A percentile compares a stretch with the other conserved stretches of the same genome.
phyloP scores from a whole-genome alignment of 2,113 vertebrate genomes.

The Ivindomyrus marchei region DNA sequence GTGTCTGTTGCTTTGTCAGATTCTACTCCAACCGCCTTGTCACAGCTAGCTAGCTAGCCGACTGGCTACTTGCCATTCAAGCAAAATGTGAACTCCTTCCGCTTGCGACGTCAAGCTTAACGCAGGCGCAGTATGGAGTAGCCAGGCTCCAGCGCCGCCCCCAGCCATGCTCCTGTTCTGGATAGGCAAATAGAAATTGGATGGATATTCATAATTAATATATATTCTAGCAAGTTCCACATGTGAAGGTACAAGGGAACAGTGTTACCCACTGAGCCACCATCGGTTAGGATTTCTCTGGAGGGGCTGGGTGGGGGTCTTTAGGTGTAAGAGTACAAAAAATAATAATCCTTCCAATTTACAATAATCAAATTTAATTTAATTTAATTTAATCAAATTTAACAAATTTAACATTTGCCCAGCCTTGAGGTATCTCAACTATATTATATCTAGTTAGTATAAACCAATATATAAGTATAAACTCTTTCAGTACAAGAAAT shows the following conservation, averaged over 20 bases:
- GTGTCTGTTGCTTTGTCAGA: conserved; percentile 1
- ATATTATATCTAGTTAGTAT: not conserved
- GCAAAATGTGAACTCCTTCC: not conserved
- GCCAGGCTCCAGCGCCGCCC: not conserved
- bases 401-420: not conserved
- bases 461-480: not conserved
- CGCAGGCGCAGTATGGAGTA: not conserved
- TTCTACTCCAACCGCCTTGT: not conserved
- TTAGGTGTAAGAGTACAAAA: not conserved
- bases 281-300: not conserved
- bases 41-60: conserved; percentile 5
- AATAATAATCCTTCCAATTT: not conserved
- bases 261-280: not conserved
- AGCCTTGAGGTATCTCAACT: not conserved
- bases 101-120: not conserved
- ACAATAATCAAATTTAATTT: not conserved
- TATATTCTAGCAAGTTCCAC: not conserved
- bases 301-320: not conserved
- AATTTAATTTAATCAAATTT: too few relatives aligned
- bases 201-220: not conserved
- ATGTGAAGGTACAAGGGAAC: not conserved
- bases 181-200: not conserved
- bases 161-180: not conserved
- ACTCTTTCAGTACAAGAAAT: not conserved
- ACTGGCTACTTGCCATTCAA: conserved; percentile 15